Evolutionary conservation across 2,888 invertebrate species (phyloP), one percentile per base, ranked within the genome.

Genomic region (Cheilosia vulpina): DNA sequence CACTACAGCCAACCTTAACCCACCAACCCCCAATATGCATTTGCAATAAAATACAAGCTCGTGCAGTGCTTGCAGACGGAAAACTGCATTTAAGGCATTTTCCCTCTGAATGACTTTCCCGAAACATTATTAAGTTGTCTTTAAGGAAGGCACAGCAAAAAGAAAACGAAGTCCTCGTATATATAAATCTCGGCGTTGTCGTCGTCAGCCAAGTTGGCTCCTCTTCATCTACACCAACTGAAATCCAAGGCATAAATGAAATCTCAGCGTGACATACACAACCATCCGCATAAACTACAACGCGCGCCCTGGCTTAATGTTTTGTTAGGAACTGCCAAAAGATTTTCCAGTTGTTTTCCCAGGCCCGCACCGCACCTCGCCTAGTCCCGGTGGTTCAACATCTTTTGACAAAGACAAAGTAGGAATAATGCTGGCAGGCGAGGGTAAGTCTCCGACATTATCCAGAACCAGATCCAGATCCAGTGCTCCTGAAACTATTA

Each of bases 311-410:
- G 24, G 19, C 68, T 79, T 76, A 71, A 80, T 84, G 75, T 84
- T 84, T 80, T 84, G 65, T 58, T 66, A 75, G 27, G 34, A 84
- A 80, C 80, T 84, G 84, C 84, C 80, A 85, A 85, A 80, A 80
- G 84, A 85, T 85, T 66, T 80, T 85, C 84, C 80, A 75, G 58
- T 80, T 80, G 60, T 66, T 71, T 60, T 75, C 34, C 31, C 24
- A 43, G 24, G 1, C 11, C 38, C 34, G 15, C 43, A 2, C n/a
- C 19, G 4, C 13, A 41, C 15, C 38, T 31, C 57, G 21, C 34
- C 34, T 63, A 76, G 58, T 75, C 34, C 34, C 55, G 68, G 43
- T 80, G 68, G 43, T 80, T 62, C 38, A 68, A 76, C 50, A 58
- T 71, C 45, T 50, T 69, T 76, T 76, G 69, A 81, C 81, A 81